Evolutionary conservation across 2,888 invertebrate species (phyloP), one percentile per base, ranked within the genome.

Genomic region (Lepidocyrtinus sp.): DNA sequence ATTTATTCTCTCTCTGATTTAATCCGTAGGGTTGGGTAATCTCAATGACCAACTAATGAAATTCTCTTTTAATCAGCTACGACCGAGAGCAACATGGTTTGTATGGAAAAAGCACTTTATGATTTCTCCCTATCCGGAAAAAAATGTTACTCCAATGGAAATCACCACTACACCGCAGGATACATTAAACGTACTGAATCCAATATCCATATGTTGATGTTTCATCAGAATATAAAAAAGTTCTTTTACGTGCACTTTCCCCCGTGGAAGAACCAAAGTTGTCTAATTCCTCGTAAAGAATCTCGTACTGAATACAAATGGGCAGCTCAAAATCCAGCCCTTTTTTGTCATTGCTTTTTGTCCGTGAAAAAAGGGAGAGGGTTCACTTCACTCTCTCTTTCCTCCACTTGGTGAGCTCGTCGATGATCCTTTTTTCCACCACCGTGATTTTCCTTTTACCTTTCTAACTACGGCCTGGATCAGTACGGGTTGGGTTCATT

Each of bases 21-120:
- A 77, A 77, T 77, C 77, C 77, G 17, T 27, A n/a, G 77, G 77
- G 77, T 77, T 77, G 77, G 77, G 67, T 36, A 70, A 76, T 76
- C 70, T 25, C 64, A 70, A 36, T 67, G 59, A 26, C 26, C 59
- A 71, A 77, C 36, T 36, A 36, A 62, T 67, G 65, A 72, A 69
- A 75, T 75, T 68, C 67, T 19, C 65, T 67, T 65, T 75, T 55
- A 73, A 73, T 65, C 36, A n/a, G n/a, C n/a, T n/a, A 36, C 36
- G 36, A 36, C n/a, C 36, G 36, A 36, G 36, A 36, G 12, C 36
- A 12, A 36, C 36, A 12, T 36, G 36, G 36, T n/a, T n/a, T n/a
- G 36, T 36, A 36, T 7, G 36, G 36, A 12, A 36, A 36, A 7
- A 36, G 5, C 36, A 12, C 5, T 12, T 36, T 36, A n/a, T n/a